Evolutionary conservation across 2,113 vertebrate genomes (phyloP).

Genomic region (Neogobius melanostomus): DNA sequence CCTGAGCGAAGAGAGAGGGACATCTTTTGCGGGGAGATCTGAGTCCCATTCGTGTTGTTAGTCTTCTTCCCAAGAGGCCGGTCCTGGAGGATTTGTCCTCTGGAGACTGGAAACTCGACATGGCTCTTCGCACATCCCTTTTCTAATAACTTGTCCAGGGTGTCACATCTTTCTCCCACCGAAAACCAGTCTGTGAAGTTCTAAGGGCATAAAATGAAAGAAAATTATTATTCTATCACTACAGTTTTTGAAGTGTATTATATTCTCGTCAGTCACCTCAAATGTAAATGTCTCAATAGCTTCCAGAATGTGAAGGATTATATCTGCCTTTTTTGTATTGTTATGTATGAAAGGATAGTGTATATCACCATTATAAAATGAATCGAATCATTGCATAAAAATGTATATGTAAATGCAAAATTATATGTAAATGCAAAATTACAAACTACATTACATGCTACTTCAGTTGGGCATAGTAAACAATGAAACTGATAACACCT

Average conservation of each 20-base stretch:
- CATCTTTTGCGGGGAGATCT: constrained; percentile 92
- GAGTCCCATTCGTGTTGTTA: constrained; percentile 76
- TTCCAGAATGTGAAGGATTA: too few species aligned
- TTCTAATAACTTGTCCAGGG: constrained; percentile 76
- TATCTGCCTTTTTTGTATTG: too few species aligned
- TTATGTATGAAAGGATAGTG: too few species aligned
- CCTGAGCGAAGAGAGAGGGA: constrained; percentile 86
- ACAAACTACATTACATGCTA: neutral
- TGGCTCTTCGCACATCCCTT: constrained; percentile 81
- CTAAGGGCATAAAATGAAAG: constrained; percentile 65
- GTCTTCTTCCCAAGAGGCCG: constrained; percentile 77
- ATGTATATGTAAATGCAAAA: neutral
- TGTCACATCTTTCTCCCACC: constrained; percentile 85
- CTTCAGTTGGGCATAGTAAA: neutral
- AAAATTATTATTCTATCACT: neutral
- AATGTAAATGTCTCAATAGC: too few species aligned
- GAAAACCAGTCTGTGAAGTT: constrained; percentile 87
- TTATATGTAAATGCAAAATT: neutral
- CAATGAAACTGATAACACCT: neutral
- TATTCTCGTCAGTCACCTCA: too few species aligned
- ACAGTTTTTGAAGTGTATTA: neutral
- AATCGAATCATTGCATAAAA: neutral
- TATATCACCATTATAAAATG: neutral
- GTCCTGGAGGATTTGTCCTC: constrained; percentile 78
- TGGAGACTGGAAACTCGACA: constrained; percentile 85